A percentile compares a stretch with the other conserved stretches of the same genome.
These are phyloP conservation scores for Somateria mollissima DNA, from an alignment of 2,797 vertebrate species.

Conservation along the genomic window DNA sequence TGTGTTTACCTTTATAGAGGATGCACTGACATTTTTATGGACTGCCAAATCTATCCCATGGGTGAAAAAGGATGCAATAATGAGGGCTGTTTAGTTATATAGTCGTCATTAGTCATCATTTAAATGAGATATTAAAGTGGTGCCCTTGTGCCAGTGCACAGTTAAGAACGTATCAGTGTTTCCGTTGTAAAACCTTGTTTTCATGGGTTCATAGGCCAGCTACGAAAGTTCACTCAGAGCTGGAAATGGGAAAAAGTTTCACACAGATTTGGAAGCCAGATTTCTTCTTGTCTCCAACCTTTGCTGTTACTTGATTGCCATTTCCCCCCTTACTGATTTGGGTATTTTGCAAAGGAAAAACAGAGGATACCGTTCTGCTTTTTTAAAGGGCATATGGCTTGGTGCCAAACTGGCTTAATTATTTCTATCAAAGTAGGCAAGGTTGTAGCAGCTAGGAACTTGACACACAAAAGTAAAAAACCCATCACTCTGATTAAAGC, in stretches of 20 bases:
- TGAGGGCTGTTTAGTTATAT: neutral
- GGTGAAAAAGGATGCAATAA: slow-evolving; percentile 46
- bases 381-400: neutral
- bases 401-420: neutral
- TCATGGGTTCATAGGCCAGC: slow-evolving; percentile 1
- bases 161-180: neutral
- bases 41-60: slow-evolving; percentile 32
- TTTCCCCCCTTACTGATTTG: neutral
- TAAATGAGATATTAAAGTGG: slow-evolving; percentile 12
- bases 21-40: slow-evolving; percentile 40
- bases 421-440: neutral
- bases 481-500: neutral
- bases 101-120: slow-evolving; percentile 1
- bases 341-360: neutral
- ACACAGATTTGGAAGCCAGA: neutral
- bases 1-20: slow-evolving; percentile 31
- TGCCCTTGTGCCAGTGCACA: neutral
- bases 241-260: neutral
- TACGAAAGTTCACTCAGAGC: neutral
- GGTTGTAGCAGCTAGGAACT: neutral
- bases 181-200: slow-evolving; percentile 20
- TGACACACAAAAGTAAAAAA: neutral
- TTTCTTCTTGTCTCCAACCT: neutral
- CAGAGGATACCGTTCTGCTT: accelerated
- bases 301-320: neutral